Conservation (phyloP, 2,888 invertebrate genomes). For the Noctua pronuba region DNA sequence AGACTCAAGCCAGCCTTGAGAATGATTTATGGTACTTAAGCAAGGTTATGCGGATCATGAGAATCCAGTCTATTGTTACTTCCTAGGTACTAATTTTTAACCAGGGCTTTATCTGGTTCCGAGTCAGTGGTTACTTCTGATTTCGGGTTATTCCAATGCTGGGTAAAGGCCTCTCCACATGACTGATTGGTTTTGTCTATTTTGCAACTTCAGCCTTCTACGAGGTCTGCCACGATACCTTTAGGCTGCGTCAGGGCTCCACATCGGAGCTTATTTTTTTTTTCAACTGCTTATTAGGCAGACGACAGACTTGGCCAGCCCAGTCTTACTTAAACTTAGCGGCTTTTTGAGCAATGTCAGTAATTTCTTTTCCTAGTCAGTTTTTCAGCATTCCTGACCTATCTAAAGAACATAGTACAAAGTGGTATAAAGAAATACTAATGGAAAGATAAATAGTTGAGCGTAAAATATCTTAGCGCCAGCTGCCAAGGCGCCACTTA, state of each 20-base stretch:
- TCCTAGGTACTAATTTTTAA: neutral
- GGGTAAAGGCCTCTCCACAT: neutral
- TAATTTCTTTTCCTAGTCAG: neutral
- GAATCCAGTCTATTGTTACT: conserved; percentile 22
- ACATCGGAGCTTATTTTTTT: no score
- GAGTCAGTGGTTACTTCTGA: neutral
- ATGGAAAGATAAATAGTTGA: neutral
- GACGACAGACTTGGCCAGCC: neutral
- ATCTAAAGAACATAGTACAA: neutral
- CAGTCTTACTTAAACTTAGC: neutral
- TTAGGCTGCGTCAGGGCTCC: neutral
- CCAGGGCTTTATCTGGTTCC: neutral
- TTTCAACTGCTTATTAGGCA: neutral
- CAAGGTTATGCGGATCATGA: conserved; percentile 21
- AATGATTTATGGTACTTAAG: conserved; percentile 29
- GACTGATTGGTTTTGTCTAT: neutral
- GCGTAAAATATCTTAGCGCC: conserved; percentile 25
- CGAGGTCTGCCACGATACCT: neutral
- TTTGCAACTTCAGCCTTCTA: neutral
- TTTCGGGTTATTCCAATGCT: neutral
- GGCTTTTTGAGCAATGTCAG: neutral
- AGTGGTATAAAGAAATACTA: neutral
- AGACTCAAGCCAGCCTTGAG: conserved; percentile 34
- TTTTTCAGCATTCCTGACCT: neutral
- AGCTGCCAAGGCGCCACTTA: conserved; percentile 40